phyloP scores from a whole-genome alignment of 1,140 invertebrate genomes.

The Drosophila nannoptera region DNA sequence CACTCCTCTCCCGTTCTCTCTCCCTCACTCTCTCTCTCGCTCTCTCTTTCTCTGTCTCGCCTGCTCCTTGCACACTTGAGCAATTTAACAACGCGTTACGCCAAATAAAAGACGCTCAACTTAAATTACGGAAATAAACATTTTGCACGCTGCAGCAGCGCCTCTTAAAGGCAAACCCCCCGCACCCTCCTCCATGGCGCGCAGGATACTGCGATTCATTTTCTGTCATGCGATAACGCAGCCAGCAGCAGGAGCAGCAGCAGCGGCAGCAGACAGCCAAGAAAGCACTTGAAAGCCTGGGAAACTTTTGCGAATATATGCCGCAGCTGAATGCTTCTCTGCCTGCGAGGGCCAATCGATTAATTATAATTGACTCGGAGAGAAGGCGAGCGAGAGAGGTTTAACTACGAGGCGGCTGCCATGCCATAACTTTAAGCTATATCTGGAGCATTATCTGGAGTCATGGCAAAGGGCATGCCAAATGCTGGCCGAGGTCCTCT shows the following conservation, averaged over 20 bases:
- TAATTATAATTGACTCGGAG: not conserved
- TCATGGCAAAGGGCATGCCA: too few species aligned
- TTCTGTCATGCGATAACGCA: conserved; percentile 61
- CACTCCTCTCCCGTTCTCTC: not conserved
- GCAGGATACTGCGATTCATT: conserved; percentile 29
- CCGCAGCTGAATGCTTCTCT: not conserved
- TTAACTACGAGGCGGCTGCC: too few species aligned
- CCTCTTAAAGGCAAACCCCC: conserved; percentile 37
- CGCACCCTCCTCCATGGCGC: not conserved
- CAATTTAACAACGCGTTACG: conserved; percentile 28
- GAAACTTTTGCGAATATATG: conserved; percentile 3
- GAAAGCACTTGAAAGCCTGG: not conserved
- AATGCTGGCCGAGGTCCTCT: too few species aligned
- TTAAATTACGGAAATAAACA: conserved; percentile 69
- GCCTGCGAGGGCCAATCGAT: conserved; percentile 5
- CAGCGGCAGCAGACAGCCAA: not conserved
- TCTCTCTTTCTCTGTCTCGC: not conserved
- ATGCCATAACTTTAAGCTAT: not conserved
- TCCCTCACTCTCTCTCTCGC: not conserved
- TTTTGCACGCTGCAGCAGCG: conserved; percentile 59
- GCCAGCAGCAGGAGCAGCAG: conserved; percentile 16
- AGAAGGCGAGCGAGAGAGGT: too few species aligned
- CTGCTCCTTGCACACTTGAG: not conserved
- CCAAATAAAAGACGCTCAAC: conserved; percentile 37
- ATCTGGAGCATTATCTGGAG: not conserved